Percentiles rank a stretch among this genome's conserved stretches.
Conservation (phyloP, 2,888 invertebrate species). For the Cerceris rybyensis region DNA sequence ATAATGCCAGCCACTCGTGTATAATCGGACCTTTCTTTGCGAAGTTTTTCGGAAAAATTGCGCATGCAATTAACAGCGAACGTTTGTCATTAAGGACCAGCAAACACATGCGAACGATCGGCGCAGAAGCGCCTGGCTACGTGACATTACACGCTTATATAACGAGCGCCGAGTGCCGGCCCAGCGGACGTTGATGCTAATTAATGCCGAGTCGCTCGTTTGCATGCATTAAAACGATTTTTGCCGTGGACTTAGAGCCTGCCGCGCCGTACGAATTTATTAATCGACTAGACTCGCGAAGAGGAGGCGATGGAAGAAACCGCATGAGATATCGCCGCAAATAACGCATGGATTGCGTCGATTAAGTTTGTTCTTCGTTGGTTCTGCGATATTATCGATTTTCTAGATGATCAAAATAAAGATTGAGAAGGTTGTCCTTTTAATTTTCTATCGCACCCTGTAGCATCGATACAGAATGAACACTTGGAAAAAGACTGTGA, state of each 20-base stretch:
- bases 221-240: constrained; percentile 65
- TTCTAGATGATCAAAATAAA: too few relatives aligned
- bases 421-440: too few relatives aligned
- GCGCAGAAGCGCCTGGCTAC: constrained; percentile 16
- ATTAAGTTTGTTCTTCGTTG: constrained; percentile 13
- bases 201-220: constrained; percentile 66
- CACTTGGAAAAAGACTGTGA: too few relatives aligned
- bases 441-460: too few relatives aligned
- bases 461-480: too few relatives aligned
- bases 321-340: constrained; percentile 42
- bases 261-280: constrained; percentile 64
- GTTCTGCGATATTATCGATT: too few relatives aligned
- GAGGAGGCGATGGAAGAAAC: constrained; percentile 31
- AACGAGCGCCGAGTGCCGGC: constrained; percentile 22
- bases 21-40: background rate
- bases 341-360: constrained; percentile 54
- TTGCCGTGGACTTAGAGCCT: constrained; percentile 54
- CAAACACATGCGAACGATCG: background rate
- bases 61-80: constrained; percentile 1
- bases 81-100: constrained; percentile 38
- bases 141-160: constrained; percentile 45
- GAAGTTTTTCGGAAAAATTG: background rate
- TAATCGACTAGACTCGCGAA: constrained; percentile 45
- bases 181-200: constrained; percentile 65
- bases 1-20: too few relatives aligned